phyloP scores from a whole-genome alignment of 2,797 vertebrate genomes.

The Carcharodon carcharias region DNA sequence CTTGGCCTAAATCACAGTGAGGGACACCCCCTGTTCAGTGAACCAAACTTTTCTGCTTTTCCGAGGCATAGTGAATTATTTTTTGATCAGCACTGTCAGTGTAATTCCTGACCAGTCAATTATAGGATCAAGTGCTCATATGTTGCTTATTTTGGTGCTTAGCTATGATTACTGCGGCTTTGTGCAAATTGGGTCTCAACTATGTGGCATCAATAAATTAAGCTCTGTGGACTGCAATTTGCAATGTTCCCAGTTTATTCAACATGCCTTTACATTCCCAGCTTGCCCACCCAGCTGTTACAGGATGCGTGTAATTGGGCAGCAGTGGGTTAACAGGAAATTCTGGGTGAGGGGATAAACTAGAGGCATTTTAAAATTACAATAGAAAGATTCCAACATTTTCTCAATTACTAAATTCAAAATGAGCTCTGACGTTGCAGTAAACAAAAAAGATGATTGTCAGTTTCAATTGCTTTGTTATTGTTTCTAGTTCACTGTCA shows the following conservation, averaged over 20 bases:
- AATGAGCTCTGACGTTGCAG: background rate
- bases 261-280: background rate
- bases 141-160: slow-evolving; percentile 1
- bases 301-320: background rate
- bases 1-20: background rate
- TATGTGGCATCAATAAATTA: background rate
- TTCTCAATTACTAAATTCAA: background rate
- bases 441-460: background rate
- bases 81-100: background rate
- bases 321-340: background rate
- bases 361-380: background rate
- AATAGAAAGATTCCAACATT: background rate
- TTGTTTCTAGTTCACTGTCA: background rate
- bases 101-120: background rate
- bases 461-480: background rate
- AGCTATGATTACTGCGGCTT: background rate
- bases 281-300: background rate
- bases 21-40: background rate
- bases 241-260: background rate
- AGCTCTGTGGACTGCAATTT: background rate
- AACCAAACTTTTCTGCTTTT: background rate
- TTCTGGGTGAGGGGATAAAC: background rate
- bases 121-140: background rate
- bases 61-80: background rate
- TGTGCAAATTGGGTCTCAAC: background rate